Evolutionary conservation across 2,797 vertebrate species (phyloP).

Genomic region (Alosa sapidissima): DNA sequence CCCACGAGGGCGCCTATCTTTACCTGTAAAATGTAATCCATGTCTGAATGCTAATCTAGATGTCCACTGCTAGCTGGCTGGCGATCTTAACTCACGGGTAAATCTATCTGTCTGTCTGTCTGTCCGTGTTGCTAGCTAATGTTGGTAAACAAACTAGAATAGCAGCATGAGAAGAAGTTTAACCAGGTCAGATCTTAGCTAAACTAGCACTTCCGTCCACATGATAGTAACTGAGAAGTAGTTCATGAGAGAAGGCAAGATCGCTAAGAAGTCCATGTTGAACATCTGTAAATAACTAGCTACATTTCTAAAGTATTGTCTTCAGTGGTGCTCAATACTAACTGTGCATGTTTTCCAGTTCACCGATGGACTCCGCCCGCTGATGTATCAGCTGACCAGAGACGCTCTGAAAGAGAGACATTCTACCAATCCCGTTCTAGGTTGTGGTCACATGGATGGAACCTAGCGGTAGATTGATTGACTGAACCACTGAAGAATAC

Average conservation of each 20-base stretch:
- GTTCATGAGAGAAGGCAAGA: neutral
- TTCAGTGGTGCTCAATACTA: neutral
- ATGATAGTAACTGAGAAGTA: neutral
- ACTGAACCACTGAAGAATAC: no score
- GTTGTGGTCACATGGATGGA: neutral
- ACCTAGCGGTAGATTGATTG: no score
- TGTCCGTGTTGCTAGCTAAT: neutral
- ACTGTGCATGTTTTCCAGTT: neutral
- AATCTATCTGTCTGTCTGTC: neutral
- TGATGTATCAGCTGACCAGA: neutral
- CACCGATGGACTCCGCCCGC: slow-evolving; percentile 1
- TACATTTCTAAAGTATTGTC: neutral
- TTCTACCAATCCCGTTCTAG: neutral
- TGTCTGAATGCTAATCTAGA: slow-evolving; percentile 37
- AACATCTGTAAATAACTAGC: neutral
- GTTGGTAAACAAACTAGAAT: neutral
- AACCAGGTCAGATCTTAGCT: neutral
- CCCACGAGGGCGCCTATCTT: slow-evolving; percentile 75
- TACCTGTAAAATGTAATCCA: slow-evolving; percentile 78
- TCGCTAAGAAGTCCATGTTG: neutral
- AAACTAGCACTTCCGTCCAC: neutral
- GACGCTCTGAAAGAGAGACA: neutral
- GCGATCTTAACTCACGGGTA: neutral
- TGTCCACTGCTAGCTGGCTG: neutral
- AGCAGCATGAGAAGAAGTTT: neutral